Conservation (phyloP, 2,113 vertebrate genomes). For the Mola mola region DNA sequence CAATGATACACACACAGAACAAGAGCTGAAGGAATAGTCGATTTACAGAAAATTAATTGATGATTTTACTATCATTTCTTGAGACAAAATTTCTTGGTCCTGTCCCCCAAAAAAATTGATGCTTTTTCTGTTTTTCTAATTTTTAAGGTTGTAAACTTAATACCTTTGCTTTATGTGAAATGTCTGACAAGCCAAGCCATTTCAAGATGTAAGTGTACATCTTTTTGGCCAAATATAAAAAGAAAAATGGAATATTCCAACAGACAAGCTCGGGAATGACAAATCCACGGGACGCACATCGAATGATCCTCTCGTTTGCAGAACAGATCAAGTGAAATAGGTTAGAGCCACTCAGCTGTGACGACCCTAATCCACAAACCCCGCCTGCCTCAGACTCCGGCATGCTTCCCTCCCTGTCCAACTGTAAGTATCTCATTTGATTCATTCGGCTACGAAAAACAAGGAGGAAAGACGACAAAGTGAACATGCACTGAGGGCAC, state of each 20-base stretch:
- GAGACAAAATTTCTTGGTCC: too few species aligned
- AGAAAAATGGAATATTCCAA: background rate
- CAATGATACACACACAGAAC: too few species aligned
- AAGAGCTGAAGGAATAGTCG: background rate
- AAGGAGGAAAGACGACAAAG: background rate
- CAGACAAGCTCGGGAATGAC: background rate
- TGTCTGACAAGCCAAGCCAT: too few species aligned
- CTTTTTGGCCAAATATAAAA: too few species aligned
- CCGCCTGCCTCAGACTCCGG: conserved; percentile 32
- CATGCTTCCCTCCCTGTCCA: background rate
- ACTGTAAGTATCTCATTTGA: conserved; percentile 13
- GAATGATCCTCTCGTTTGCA: conserved; percentile 37
- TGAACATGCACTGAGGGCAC: too few species aligned
- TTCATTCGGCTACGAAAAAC: background rate
- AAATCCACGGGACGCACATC: background rate
- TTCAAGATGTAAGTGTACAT: too few species aligned
- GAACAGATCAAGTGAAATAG: conserved; percentile 44
- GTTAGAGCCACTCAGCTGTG: conserved; percentile 58
- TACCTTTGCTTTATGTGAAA: too few species aligned
- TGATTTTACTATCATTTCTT: too few species aligned
- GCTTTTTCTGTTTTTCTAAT: too few species aligned
- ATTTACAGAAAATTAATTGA: too few species aligned
- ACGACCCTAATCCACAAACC: conserved; percentile 59
- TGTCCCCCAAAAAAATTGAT: too few species aligned
- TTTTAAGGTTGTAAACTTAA: too few species aligned